Conservation (phyloP, 2,797 vertebrate genomes). For the Tapirus indicus region DNA sequence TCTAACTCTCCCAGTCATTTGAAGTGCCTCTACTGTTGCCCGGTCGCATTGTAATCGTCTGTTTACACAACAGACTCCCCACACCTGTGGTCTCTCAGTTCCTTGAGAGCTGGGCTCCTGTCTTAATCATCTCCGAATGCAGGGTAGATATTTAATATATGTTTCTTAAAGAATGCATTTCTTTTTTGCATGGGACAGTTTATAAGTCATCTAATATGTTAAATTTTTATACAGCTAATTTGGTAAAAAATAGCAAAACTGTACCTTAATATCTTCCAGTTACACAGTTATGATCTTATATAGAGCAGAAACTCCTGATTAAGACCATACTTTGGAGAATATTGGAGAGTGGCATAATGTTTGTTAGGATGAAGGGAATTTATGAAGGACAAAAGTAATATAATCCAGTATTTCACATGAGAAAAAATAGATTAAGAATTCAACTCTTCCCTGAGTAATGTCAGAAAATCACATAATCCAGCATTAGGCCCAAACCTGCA, state of each 20-base stretch:
- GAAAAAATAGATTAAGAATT: conserved; percentile 44
- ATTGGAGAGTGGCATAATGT: background rate
- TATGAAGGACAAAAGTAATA: conserved; percentile 34
- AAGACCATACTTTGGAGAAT: conserved; percentile 27
- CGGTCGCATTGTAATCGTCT: background rate
- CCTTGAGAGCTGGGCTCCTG: background rate
- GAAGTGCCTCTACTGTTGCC: background rate
- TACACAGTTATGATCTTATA: background rate
- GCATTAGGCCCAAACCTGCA: background rate
- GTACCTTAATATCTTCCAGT: background rate
- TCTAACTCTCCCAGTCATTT: background rate
- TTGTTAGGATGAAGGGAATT: conserved; percentile 41
- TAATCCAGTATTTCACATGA: background rate
- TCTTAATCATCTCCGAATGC: conserved; percentile 2
- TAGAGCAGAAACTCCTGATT: conserved; percentile 37
- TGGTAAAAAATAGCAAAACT: conserved; percentile 32
- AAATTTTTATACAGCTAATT: conserved; percentile 56
- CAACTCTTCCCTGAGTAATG: background rate
- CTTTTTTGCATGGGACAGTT: conserved; percentile 3
- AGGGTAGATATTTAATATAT: background rate
- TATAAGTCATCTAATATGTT: conserved; percentile 39
- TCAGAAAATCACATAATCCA: conserved; percentile 8
- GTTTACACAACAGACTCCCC: background rate
- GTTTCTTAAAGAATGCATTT: conserved; percentile 35
- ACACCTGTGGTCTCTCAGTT: background rate